Conservation (phyloP, 37 sponge, comb jelly and placozoan species). For the Petrosia ficiformis region DNA sequence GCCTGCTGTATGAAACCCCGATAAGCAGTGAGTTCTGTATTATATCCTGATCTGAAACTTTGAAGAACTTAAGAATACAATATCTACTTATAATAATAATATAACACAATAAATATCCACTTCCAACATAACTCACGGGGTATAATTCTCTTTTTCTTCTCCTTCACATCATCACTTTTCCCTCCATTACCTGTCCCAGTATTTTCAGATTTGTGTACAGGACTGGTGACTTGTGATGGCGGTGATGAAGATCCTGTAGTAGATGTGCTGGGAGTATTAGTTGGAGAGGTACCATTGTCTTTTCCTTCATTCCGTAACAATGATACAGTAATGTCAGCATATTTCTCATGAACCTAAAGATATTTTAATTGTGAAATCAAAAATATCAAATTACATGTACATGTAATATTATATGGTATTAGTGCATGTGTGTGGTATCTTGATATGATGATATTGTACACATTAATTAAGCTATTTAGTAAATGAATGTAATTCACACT, state of each 20-base stretch:
- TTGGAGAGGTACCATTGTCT: background rate
- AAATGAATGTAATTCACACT: background rate
- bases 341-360: background rate
- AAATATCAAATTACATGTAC: too few species aligned
- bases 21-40: too few species aligned
- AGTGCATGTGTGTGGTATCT: too few species aligned
- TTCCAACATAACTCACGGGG: too few species aligned
- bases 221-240: background rate
- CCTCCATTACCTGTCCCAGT: background rate
- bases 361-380: background rate
- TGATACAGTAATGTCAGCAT: conserved; percentile 7
- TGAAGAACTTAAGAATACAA: too few species aligned
- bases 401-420: too few species aligned
- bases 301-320: background rate
- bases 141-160: conserved; percentile 2
- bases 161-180: background rate
- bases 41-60: too few species aligned
- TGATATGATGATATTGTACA: too few species aligned
- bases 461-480: background rate
- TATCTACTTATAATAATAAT: too few species aligned
- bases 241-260: background rate
- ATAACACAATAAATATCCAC: too few species aligned
- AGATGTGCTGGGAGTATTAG: background rate
- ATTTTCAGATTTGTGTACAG: background rate
- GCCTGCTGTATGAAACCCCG: too few species aligned